These are phyloP conservation scores for Istiophorus platypterus DNA, from an alignment of 2,113 vertebrate genomes.

Conservation along the genomic window DNA sequence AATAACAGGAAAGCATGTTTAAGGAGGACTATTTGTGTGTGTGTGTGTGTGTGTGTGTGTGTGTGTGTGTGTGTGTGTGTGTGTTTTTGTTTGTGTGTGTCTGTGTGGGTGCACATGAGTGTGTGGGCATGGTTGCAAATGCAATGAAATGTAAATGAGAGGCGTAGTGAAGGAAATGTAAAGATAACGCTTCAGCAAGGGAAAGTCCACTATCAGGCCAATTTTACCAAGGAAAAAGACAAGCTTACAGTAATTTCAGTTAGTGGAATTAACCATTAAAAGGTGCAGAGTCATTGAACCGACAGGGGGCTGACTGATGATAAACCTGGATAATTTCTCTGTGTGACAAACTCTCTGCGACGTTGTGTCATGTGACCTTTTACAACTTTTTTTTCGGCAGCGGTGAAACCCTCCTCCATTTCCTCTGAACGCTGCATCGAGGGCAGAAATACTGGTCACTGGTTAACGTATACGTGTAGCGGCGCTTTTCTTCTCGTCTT, in stretches of 20 bases:
- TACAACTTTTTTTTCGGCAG: no score
- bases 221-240: no score
- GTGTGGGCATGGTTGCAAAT: constrained; percentile 34
- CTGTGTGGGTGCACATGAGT: constrained; percentile 11
- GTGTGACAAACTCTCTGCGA: no score
- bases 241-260: neutral
- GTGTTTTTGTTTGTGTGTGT: constrained; percentile 27
- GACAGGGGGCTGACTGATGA: no score
- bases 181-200: neutral
- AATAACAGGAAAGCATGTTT: constrained; percentile 66
- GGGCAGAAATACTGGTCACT: no score
- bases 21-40: neutral
- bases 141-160: neutral
- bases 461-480: no score
- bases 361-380: no score
- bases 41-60: constrained; percentile 13
- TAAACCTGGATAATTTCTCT: no score
- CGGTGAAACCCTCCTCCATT: no score
- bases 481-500: no score
- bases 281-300: no score
- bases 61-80: constrained; percentile 23
- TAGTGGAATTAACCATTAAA: neutral
- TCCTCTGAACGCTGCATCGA: no score
- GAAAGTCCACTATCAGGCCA: constrained; percentile 13
- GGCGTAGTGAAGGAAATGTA: constrained; percentile 3